Percentiles rank a stretch among this genome's conserved stretches.
Evolutionary conservation across 2,113 vertebrate genomes (phyloP).

Genomic region (Festucalex cinctus): DNA sequence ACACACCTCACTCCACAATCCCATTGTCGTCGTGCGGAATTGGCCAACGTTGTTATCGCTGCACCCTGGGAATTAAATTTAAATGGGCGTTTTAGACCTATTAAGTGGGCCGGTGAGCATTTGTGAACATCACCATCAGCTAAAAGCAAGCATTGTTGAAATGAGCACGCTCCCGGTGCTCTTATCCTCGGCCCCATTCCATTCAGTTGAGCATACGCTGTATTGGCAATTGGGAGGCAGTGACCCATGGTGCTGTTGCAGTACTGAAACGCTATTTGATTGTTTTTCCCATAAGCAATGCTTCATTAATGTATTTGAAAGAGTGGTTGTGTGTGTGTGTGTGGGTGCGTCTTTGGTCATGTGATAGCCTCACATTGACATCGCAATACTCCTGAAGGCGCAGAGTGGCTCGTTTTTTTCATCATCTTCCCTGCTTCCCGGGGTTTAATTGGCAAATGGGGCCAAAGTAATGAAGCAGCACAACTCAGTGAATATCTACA

Average conservation of each 20-base stretch:
- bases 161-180: conserved; percentile 52
- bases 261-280: conserved; percentile 42
- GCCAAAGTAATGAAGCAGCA: conserved; percentile 61
- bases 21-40: conserved; percentile 31
- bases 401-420: conserved; percentile 52
- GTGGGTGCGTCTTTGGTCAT: conserved; percentile 24
- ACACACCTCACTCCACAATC: conserved; percentile 28
- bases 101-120: conserved; percentile 64
- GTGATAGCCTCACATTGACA: conserved; percentile 41
- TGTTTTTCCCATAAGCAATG: conserved; percentile 19
- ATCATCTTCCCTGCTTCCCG: conserved; percentile 54
- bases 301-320: conserved; percentile 11
- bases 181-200: conserved; percentile 35
- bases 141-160: conserved; percentile 68
- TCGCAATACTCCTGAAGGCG: conserved; percentile 44
- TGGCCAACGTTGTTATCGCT: conserved; percentile 58
- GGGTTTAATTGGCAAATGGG: conserved; percentile 61
- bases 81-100: conserved; percentile 72
- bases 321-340: background rate
- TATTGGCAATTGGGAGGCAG: conserved; percentile 35
- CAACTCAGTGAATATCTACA: conserved; percentile 44
- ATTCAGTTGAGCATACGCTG: conserved; percentile 48
- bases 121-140: conserved; percentile 67
- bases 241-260: conserved; percentile 43
- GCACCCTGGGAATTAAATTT: conserved; percentile 64